These are phyloP conservation scores for Drosophila melanosoma DNA, from an alignment of 2,888 invertebrate genomes.

Conservation along the genomic window DNA sequence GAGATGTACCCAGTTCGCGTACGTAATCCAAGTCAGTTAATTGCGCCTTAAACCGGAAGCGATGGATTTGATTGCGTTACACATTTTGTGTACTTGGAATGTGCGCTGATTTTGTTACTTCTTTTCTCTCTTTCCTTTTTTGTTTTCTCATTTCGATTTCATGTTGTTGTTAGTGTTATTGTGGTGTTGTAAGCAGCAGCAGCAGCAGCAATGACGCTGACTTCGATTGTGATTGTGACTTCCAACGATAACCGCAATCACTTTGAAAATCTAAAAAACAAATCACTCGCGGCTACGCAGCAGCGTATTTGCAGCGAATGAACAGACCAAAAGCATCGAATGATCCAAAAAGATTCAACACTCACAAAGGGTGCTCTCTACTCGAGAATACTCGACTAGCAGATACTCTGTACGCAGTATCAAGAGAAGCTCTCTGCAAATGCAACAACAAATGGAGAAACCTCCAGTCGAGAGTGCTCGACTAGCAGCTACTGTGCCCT, in stretches of 20 bases:
- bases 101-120: conserved; percentile 73
- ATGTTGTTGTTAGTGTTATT: conserved; percentile 34
- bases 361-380: not conserved
- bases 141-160: conserved; percentile 45
- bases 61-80: conserved; percentile 81
- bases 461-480: not conserved
- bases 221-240: conserved; percentile 40
- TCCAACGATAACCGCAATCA: conserved; percentile 72
- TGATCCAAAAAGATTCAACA: conserved; percentile 22
- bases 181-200: conserved; percentile 46
- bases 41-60: conserved; percentile 81
- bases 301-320: conserved; percentile 20
- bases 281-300: conserved; percentile 76
- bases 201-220: conserved; percentile 29
- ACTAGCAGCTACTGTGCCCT: not conserved
- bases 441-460: not conserved
- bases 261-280: conserved; percentile 78
- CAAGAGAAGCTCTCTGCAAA: not conserved
- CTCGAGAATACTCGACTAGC: not conserved
- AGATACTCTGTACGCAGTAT: not conserved
- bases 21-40: conserved; percentile 79
- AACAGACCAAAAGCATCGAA: conserved; percentile 20
- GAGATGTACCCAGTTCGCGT: conserved; percentile 44
- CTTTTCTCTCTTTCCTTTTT: conserved; percentile 4
- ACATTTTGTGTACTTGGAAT: conserved; percentile 76